Percentiles rank a stretch among this genome's conserved stretches.
phyloP scores from a whole-genome alignment of 35 echinoderm and acorn worm species.

The Ophioderma brevispina region DNA sequence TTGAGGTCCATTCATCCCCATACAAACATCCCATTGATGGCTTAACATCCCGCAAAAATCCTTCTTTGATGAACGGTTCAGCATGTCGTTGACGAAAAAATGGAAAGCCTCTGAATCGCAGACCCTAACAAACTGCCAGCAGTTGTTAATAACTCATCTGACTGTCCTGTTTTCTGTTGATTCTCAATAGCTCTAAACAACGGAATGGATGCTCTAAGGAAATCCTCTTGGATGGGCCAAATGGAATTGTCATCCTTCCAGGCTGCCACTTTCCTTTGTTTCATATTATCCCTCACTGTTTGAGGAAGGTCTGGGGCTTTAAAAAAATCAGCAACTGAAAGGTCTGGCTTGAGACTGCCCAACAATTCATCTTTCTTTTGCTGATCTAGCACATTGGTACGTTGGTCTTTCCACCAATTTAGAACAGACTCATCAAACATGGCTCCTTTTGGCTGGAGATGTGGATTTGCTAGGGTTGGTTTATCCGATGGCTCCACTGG shows the following conservation, averaged over 20 bases:
- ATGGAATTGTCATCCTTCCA: conserved; percentile 44
- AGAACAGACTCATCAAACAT: neutral
- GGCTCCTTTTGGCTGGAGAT: neutral
- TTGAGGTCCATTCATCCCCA: conserved; percentile 29
- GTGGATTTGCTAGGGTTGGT: too few species aligned
- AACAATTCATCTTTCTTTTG: conserved; percentile 11
- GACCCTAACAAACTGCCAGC: conserved; percentile 30
- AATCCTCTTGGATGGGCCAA: conserved; percentile 46
- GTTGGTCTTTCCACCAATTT: conserved; percentile 27
- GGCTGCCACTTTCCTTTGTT: neutral
- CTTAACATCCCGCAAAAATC: neutral
- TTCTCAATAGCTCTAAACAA: too few species aligned
- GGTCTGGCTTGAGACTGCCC: neutral
- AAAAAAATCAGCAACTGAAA: conserved; percentile 14
- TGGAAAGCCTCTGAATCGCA: conserved; percentile 17
- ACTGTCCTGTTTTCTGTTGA: neutral
- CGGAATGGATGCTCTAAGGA: neutral
- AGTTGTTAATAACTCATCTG: neutral
- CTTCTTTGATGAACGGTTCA: conserved; percentile 19
- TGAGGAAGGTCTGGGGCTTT: conserved; percentile 46
- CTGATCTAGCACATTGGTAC: conserved; percentile 1
- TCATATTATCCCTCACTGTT: conserved; percentile 12
- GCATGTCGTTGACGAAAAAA: neutral
- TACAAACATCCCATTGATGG: too few species aligned
- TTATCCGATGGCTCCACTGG: too few species aligned